A percentile compares a stretch with the other conserved stretches of the same genome.
phyloP scores from a whole-genome alignment of 2,113 vertebrate species.

The Boleophthalmus pectinirostris region DNA sequence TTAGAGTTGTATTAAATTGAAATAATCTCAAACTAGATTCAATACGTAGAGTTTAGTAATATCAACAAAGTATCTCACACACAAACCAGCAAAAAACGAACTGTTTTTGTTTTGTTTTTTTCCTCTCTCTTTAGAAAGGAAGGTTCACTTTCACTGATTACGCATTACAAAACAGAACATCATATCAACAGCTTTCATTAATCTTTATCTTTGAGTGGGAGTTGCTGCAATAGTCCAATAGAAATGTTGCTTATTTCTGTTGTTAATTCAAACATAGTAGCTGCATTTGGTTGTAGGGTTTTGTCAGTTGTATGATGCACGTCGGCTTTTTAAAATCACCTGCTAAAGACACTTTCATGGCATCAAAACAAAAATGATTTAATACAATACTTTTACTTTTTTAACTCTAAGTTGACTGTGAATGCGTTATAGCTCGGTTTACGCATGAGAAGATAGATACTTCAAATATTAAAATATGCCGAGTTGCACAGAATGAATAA shows the following conservation, averaged over 20 bases:
- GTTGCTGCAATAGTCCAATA: too few species aligned
- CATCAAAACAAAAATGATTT: background rate
- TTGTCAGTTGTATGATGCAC: background rate
- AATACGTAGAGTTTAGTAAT: background rate
- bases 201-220: background rate
- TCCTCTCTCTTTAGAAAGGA: background rate
- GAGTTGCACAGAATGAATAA: background rate
- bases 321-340: too few species aligned
- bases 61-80: background rate
- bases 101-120: background rate
- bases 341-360: background rate
- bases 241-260: too few species aligned
- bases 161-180: background rate
- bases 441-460: background rate
- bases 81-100: background rate
- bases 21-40: background rate
- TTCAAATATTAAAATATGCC: background rate
- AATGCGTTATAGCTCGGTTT: background rate
- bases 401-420: background rate
- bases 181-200: background rate
- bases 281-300: too few species aligned
- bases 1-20: background rate
- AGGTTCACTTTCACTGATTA: background rate
- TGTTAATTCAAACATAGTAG: too few species aligned
- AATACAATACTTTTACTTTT: background rate